Evolutionary conservation across 2,797 vertebrate species (phyloP), one percentile per base, ranked within the genome.

Genomic region (Lepus townsendii): DNA sequence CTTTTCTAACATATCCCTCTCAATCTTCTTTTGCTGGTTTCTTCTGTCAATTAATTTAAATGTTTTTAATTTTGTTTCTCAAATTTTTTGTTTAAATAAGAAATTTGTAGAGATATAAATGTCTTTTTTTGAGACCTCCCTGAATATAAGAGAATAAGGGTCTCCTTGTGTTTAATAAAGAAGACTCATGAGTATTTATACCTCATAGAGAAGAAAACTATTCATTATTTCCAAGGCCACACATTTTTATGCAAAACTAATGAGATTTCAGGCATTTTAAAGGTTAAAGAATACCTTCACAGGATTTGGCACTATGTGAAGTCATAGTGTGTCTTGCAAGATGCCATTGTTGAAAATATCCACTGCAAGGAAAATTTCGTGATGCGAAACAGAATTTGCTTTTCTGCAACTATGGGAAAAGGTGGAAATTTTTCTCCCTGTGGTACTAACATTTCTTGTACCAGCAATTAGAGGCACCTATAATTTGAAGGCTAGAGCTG

Each of bases 241-340:
- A 63, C 19, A 84, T 47, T 83, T 72, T 38, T 78, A 42, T 82
- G 42, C 30, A 95, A 79, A 91, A 89, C n/a, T 72, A 94, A 86
- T 54, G 38, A 92, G 63, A 89, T 63, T 78, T 78, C 17, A 77
- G 72, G 66, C 26, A 60, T 27, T 80, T 90, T 84, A 52, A 8
- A 92, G n/a, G 17, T 82, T 82, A 92, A 76, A 84, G 27, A n/a
- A 68, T 90, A 94, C 94, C 88, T 86, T 93, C n/a, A 83, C n/a
- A 75, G 79, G 32, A 32, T 1, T 35, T 60, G 27, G 20, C 42
- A 86, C 27, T 30, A 69, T 63, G 10, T 73, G 27, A 82, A 76
- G 17, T 95, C 27, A 27, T 32, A n/a, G 11, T 12, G 5, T 42
- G 30, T 76, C 27, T 90, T 80, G 87, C 1, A 78, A 76, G 35